Base-by-base conservation (phyloP, 2,888 invertebrate genomes). In the Mellilla xanthometata region DNA sequence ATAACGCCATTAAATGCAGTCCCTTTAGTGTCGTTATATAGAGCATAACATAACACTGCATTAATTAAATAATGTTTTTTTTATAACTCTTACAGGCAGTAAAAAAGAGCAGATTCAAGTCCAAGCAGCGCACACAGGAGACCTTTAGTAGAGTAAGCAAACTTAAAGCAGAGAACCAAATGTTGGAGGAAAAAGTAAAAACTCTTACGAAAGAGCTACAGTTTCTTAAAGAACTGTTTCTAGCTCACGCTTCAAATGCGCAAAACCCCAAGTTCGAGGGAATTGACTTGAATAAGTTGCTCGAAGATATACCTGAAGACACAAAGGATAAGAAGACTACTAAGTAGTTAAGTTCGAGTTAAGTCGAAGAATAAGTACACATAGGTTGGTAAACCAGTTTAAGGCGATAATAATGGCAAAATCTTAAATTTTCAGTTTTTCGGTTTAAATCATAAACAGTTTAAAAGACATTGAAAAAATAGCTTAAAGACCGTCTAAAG, bases 111-210 rank as follows among this genome's bases (percentile, higher is more conserved):
- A 90, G 96, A 54, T 94, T 93, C 41, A 96, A 96, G 80, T 93
- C 94, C 8, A 94, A 95, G 68, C 91, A 94, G 65, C 91, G 94
- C 46, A 95, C 95, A 0, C 93, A 94, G 63, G 94, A 95, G 70
- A 96, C 96, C 3, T 86, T 94, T 52, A 92, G 93, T 45, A 80
- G 95, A 41, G 96, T 96, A 0, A 94, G 91, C 63, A 93, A 94
- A 69, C 74, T 96, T 26, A 94, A 94, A 71, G 92, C 92, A 5
- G 96, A 96, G 71, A 96, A 96, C 74, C 94, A 95, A 69, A 91
- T 94, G 63, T 77, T 96, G 15, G 95, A 95, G 72, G 94, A 95
- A 62, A 95, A 95, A 76, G 95, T 96, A 2, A 94, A 95, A 68
- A 93, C 94, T 42, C 82, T 96, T n/a, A 94, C 94, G 7, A 95